Percentiles rank a stretch among this genome's conserved stretches.
Conservation (phyloP, 2,797 vertebrate genomes). For the Hoplostethus atlanticus region DNA sequence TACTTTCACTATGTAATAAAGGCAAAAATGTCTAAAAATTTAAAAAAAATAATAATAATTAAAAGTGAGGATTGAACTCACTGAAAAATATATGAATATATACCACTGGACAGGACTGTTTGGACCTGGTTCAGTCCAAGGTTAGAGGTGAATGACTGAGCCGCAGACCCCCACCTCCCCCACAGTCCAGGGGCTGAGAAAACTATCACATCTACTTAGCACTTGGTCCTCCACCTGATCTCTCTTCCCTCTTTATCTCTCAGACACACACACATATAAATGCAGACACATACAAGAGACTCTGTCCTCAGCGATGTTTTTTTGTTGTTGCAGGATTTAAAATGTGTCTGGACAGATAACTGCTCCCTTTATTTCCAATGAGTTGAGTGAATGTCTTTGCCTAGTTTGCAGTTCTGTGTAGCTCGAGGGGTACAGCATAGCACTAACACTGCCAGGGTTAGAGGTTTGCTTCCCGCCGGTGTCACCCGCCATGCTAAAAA, state of each 20-base stretch:
- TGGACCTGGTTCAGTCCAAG: conserved; percentile 25
- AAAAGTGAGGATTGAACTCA: too few species aligned
- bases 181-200: conserved; percentile 56
- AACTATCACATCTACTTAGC: conserved; percentile 68
- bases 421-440: neutral
- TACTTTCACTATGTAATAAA: too few species aligned
- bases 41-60: too few species aligned
- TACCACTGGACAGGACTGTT: conserved; percentile 14
- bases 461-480: neutral
- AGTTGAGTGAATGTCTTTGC: too few species aligned
- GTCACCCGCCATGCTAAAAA: neutral
- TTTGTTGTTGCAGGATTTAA: neutral
- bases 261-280: neutral
- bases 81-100: too few species aligned
- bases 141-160: conserved; percentile 30
- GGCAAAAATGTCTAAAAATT: too few species aligned
- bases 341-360: too few species aligned
- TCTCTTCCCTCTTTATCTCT: conserved; percentile 1
- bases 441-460: too few species aligned
- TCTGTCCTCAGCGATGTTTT: neutral
- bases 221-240: conserved; percentile 51
- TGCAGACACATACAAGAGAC: conserved; percentile 28
- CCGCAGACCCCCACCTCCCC: conserved; percentile 26
- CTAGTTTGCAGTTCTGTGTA: too few species aligned
- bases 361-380: too few species aligned